Evolutionary conservation across 2,888 invertebrate species (phyloP), one percentile per base, ranked within the genome.

Genomic region (Helleia helle): DNA sequence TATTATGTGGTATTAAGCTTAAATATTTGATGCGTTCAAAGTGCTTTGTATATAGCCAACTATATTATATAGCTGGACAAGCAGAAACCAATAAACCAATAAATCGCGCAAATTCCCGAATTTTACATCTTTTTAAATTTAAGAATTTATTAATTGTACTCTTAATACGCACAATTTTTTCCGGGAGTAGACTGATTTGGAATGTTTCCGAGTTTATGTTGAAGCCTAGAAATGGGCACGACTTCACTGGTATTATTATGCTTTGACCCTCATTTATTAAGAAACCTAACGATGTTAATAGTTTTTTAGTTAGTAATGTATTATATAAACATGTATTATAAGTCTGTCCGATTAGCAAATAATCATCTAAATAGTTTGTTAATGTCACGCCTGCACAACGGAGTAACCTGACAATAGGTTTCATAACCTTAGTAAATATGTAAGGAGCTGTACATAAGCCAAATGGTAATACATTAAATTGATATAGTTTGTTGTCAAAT

Each of bases 401-500:
- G n/a, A n/a, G n/a, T n/a, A n/a, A n/a, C n/a, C n/a, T n/a, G n/a
- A n/a, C n/a, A n/a, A n/a, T n/a, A n/a, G n/a, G n/a, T n/a, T 47
- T 46, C 13, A 31, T 34, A 18, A 42, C 36, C 15, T 46, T 46
- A 1, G 42, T 46, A 14, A 46, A 46, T 8, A 43, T 6, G 3
- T 36, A 40, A 7, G 40, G 42, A 11, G 38, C 31, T 3, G 39
- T 41, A 30, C 18, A 36, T 9, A 44, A 18, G 8, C 44, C 44
- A 25, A 41, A 42, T 22, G 44, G 41, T n/a, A 44, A 15, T 7
- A 39, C 41, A 27, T 44, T 44, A 22, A 41, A 44, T 25, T 43
- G 40, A n/a, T 28, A 43, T 13, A 36, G n/a, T 9, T 37, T 31
- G 11, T 25, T 8, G 3, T 41, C 15, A 12, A 22, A 42, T 12